These are phyloP conservation scores for Diachasmimorpha longicaudata DNA, from an alignment of 1,140 invertebrate genomes.

Conservation along the genomic window DNA sequence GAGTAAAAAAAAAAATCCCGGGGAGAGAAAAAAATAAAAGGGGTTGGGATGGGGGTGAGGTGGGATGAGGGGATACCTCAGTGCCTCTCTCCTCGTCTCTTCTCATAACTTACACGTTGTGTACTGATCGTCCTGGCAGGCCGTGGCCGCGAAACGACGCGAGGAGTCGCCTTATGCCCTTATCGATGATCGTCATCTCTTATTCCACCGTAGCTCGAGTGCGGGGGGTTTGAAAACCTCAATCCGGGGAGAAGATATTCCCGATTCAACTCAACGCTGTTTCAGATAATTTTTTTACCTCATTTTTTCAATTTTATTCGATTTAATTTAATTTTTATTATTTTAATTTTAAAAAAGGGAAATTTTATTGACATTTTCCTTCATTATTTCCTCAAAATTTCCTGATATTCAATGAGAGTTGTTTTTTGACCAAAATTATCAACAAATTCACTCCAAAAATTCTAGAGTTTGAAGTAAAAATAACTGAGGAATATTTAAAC, in stretches of 20 bases:
- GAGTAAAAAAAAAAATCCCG: not conserved
- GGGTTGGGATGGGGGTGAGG: not conserved
- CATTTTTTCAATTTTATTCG: not conserved
- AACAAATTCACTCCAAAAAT: too few relatives aligned
- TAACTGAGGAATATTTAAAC: too few relatives aligned
- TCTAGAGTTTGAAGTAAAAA: too few relatives aligned
- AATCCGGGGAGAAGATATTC: not conserved
- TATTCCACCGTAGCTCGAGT: not conserved
- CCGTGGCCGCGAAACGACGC: constrained; percentile 28
- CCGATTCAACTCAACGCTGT: not conserved
- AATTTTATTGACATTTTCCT: too few relatives aligned
- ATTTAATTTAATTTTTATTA: not conserved
- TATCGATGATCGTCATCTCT: constrained; percentile 28
- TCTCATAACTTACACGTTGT: constrained; percentile 29
- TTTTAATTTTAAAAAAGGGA: too few relatives aligned
- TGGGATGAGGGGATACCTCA: not conserved
- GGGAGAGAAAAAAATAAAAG: not conserved
- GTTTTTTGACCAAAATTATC: too few relatives aligned
- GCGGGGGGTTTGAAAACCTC: not conserved
- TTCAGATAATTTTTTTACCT: not conserved
- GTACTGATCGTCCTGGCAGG: constrained; percentile 28
- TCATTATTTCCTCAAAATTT: too few relatives aligned
- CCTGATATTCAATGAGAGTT: too few relatives aligned
- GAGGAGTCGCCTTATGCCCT: constrained; percentile 15
- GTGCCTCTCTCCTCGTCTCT: not conserved